These are phyloP conservation scores for Halictus ligatus DNA, from an alignment of 2,888 invertebrate genomes.

Conservation along the genomic window DNA sequence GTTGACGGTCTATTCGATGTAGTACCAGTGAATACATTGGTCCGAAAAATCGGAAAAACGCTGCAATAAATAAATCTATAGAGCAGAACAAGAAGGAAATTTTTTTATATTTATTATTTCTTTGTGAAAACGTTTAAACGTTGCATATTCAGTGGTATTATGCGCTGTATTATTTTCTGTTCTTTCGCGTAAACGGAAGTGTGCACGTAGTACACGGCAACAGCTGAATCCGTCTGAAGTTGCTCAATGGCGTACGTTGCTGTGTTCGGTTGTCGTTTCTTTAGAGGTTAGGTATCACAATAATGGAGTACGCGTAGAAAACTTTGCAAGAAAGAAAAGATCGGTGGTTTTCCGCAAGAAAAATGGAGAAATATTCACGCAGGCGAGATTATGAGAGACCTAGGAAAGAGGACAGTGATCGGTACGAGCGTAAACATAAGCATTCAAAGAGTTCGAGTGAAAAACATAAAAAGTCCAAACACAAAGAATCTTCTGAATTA, in stretches of 20 bases:
- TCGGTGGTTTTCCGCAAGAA: not conserved
- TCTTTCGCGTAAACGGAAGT: conserved; percentile 32
- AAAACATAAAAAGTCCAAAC: conserved; percentile 69
- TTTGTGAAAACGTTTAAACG: not conserved
- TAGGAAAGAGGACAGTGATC: conserved; percentile 36
- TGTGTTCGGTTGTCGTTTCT: not conserved
- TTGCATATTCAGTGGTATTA: not conserved
- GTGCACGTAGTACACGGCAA: conserved; percentile 42
- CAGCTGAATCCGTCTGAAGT: conserved; percentile 50
- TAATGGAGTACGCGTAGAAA: not conserved
- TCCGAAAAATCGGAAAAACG: not conserved
- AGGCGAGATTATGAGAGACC: conserved; percentile 54
- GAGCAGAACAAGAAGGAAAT: not conserved
- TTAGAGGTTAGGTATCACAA: conserved; percentile 61
- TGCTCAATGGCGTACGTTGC: conserved; percentile 55
- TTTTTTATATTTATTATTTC: conserved; percentile 1
- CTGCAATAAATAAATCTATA: not conserved
- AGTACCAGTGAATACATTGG: not conserved
- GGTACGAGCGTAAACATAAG: conserved; percentile 42
- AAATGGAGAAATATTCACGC: conserved; percentile 72
- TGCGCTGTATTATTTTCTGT: not conserved
- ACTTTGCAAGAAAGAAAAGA: not conserved
- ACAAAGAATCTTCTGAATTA: conserved; percentile 51
- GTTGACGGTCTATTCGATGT: conserved; percentile 42
- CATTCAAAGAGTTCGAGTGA: conserved; percentile 62